Base-by-base conservation (phyloP, 2,113 vertebrate species). In the Terrapene triunguis region DNA sequence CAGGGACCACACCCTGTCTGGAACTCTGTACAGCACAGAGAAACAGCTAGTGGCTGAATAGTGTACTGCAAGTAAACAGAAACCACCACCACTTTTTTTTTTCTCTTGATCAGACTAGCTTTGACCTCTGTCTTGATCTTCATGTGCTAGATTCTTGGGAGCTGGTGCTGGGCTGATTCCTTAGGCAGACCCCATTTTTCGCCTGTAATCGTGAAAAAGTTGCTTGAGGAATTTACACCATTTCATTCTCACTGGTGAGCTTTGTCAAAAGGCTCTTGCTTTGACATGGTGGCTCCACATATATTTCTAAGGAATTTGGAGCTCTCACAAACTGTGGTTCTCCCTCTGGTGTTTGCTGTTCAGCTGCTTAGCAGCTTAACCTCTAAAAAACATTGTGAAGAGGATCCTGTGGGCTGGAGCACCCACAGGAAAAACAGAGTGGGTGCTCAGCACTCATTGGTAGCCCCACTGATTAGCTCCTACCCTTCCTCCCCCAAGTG, bases 301-400 rank as follows among this genome's bases (percentile, higher is more conserved):
- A 89, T 47, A 74, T 89, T 91, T 84, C 92, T 94, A 90, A 97
- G 96, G 95, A 94, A 97, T 97, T 95, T 76, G 88, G 96, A 96
- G 84, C 44, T 80, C 84, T 97, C 96, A 84, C 76, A 0, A 96
- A 97, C 97, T 97, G 96, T 91, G 95, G 93, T 96, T 97, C 97
- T 86, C 92, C 96, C 88, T 96, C 96, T 97, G 96, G 92, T 97
- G 96, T 97, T 96, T 97, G 94, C 96, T 97, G 96, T 97, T 97
- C 96, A 94, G 95, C 97, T 97, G 96, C 95, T 97, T 92, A 97
- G 96, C 97, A 95, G 96, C 95, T 97, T 94, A 94, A 13, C 88
- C 90, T 51, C 96, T 97, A 96, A 91, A 96, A 92, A 90, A 91
- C 86, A 95, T 90, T 97, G 96, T 96, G 91, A 96, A 78, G 86